Base-by-base conservation (phyloP, 92 coral and sea anemone species). In the Plumapathes pennacea region DNA sequence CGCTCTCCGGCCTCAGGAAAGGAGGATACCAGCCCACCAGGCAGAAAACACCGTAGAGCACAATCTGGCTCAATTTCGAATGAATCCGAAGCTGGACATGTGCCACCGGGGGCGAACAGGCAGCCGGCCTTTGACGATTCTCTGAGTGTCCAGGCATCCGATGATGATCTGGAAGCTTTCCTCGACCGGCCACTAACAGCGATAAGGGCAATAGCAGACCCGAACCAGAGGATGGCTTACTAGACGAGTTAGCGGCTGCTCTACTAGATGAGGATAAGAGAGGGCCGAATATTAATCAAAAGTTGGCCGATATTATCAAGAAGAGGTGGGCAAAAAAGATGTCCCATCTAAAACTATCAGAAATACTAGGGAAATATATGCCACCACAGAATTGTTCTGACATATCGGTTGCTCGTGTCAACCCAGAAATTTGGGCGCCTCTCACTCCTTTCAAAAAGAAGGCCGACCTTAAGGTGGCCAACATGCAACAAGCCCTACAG, bases 321-420 rank as follows among this genome's bases (percentile, higher is more conserved):
- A 78, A 66, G 57, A 48, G 70, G 15, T 80, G 83, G 75, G 66
- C 72, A 18, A 61, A 54, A 44, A 68, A 68, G 40, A 36, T 76
- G 64, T 32, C 48, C 21, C 63, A 71, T 27, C 71, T 65, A 12
- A 75, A 66, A 20, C 53, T 75, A 1, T 74, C 68, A 24, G 55
- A 61, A 19, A 48, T 54, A 31, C 23, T 24, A 27, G 77, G 62
- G 20, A 76, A 76, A 56, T 65, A 76, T 32, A 47, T 33, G 33
- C 66, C 52, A 25, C 78, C 78, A 21, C 69, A 46, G 19, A 74
- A 74, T 63, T 82, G 78, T 8, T 47, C 38, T 26, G 32, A 49
- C 38, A 54, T 51, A 44, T n/a, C 26, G 12, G 40, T 34, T 24
- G 36, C 14, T 34, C 46, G 44, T 32, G 32, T 56, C 40, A 37